Evolutionary conservation across 1,140 invertebrate species (phyloP).

Genomic region (Triops longicaudatus): DNA sequence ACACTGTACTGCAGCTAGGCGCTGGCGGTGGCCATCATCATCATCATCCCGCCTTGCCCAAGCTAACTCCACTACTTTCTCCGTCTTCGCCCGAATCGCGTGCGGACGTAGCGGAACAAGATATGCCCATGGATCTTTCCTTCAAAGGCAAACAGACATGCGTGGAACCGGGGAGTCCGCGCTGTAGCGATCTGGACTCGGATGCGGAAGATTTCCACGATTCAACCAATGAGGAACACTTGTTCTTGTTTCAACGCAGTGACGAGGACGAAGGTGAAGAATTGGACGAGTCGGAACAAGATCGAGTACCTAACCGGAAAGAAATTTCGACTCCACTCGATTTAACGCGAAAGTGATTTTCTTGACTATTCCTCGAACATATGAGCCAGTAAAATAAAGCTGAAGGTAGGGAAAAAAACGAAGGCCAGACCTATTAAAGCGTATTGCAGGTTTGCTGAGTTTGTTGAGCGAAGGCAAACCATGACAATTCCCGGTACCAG

Average conservation of each 20-base stretch:
- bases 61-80: conserved; percentile 37
- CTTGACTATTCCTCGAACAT: neutral
- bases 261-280: conserved; percentile 24
- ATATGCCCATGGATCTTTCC: conserved; percentile 64
- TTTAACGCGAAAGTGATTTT: conserved; percentile 26
- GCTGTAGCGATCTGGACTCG: conserved; percentile 19
- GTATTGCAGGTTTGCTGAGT: neutral
- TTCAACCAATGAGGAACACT: conserved; percentile 8
- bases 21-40: neutral
- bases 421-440: neutral
- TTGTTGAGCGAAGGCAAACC: neutral
- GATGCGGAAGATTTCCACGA: conserved; percentile 23
- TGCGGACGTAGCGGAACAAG: conserved; percentile 50
- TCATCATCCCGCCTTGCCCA: conserved; percentile 42
- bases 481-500: too few species aligned
- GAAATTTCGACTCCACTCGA: conserved; percentile 21
- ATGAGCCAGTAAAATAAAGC: neutral
- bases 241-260: neutral
- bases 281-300: neutral
- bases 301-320: conserved; percentile 6
- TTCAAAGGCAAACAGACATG: conserved; percentile 34
- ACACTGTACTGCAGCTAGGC: conserved; percentile 52
- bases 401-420: neutral
- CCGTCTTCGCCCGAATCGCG: conserved; percentile 38
- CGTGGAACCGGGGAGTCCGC: conserved; percentile 17